Evolutionary conservation across 2,797 vertebrate species (phyloP).

Genomic region (Sphenodon punctatus): DNA sequence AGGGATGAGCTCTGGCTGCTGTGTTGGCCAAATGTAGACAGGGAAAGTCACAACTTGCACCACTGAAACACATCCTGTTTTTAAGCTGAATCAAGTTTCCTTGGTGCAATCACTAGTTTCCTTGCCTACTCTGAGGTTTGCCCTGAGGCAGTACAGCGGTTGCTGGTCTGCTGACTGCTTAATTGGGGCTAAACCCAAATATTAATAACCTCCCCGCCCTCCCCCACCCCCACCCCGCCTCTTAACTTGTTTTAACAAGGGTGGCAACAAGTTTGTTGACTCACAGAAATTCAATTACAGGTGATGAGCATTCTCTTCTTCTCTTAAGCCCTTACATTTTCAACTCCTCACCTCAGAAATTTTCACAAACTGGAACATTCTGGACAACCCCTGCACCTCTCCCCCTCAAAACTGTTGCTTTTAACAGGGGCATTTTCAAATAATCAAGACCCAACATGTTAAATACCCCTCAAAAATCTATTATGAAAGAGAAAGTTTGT

Average conservation of each 20-base stretch:
- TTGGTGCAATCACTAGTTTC: too few relatives aligned
- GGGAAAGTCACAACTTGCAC: too few relatives aligned
- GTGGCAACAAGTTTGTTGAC: neutral
- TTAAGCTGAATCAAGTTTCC: too few relatives aligned
- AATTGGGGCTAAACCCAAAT: neutral
- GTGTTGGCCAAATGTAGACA: too few relatives aligned
- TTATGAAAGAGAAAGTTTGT: neutral
- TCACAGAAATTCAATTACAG: neutral
- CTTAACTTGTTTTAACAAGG: neutral
- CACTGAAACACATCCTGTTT: too few relatives aligned
- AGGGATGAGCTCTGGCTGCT: too few relatives aligned
- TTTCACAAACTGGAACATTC: too few relatives aligned
- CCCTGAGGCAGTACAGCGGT: too few relatives aligned
- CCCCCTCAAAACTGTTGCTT: neutral
- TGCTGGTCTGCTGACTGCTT: neutral
- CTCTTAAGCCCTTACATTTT: neutral
- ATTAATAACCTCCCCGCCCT: too few relatives aligned
- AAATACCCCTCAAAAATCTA: neutral
- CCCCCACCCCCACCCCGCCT: neutral
- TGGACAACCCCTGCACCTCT: too few relatives aligned
- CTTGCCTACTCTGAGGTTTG: too few relatives aligned
- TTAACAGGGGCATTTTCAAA: neutral
- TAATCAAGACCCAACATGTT: neutral
- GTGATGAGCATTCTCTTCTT: neutral
- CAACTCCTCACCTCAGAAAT: neutral